Percentiles rank a stretch among this genome's conserved stretches.
Conservation (phyloP, 2,113 vertebrate genomes). For the Helogale parvula region DNA sequence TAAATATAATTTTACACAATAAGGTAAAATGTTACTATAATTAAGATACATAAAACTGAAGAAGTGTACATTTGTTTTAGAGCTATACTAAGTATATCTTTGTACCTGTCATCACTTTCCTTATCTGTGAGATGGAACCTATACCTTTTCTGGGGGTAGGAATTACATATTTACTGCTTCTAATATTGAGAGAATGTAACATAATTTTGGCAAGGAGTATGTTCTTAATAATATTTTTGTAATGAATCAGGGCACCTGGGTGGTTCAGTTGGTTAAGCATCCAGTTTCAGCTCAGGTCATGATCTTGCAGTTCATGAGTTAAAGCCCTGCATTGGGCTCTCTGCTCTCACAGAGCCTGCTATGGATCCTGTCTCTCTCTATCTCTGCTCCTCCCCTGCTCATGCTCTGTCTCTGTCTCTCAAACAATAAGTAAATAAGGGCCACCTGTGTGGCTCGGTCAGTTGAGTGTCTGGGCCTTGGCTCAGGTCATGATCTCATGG, state of each 20-base stretch:
- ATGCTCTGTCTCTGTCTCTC: no score
- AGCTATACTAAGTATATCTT: neutral
- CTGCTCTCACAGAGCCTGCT: no score
- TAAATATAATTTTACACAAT: neutral
- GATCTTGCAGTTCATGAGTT: no score
- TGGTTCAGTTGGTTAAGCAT: no score
- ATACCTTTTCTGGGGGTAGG: neutral
- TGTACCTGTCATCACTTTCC: neutral
- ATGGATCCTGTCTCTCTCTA: no score
- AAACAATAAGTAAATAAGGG: no score
- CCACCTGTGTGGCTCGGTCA: no score
- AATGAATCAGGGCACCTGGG: neutral
- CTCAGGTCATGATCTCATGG: no score
- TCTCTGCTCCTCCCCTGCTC: no score
- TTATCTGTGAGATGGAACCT: neutral
- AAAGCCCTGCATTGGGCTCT: no score
- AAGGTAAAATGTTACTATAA: neutral
- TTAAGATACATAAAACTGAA: neutral
- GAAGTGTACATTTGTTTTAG: neutral
- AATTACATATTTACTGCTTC: neutral
- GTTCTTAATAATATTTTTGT: neutral
- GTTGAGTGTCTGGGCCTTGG: no score
- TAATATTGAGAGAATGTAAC: neutral
- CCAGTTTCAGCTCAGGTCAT: no score
- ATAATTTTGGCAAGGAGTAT: neutral